Evolutionary conservation across 2,888 invertebrate genomes (phyloP).

Genomic region (Dioctria linearis): DNA sequence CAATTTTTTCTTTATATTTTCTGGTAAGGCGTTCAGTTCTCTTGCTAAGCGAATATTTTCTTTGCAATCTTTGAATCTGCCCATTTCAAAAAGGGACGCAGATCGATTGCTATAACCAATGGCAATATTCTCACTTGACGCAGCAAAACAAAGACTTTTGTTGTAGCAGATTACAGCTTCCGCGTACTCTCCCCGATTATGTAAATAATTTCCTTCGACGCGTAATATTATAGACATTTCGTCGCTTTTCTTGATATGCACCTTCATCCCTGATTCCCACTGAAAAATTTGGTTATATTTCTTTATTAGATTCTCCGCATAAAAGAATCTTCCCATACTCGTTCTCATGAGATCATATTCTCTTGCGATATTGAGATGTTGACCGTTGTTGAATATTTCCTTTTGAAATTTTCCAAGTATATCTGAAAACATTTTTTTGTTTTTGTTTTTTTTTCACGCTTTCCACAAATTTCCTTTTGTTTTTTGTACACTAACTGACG

Average conservation of each 20-base stretch:
- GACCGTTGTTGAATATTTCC: too few relatives aligned
- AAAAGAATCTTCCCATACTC: background rate
- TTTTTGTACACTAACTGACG: too few relatives aligned
- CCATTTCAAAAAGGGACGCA: constrained; percentile 78
- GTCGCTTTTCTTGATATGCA: background rate
- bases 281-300: background rate
- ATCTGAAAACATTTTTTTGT: too few relatives aligned
- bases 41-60: constrained; percentile 78
- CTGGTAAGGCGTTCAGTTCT: constrained; percentile 75
- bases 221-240: background rate
- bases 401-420: too few relatives aligned
- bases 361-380: background rate
- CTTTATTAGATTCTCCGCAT: background rate
- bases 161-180: constrained; percentile 74
- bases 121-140: constrained; percentile 73
- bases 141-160: constrained; percentile 77
- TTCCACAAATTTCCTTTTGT: too few relatives aligned
- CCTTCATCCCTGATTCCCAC: background rate
- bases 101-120: constrained; percentile 84
- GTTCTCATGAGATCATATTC: background rate
- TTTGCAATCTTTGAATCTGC: constrained; percentile 78
- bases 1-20: constrained; percentile 76
- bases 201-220: background rate
- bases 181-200: constrained; percentile 67
- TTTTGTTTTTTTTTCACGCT: too few relatives aligned